Evolutionary conservation across 2,888 invertebrate genomes (phyloP), one percentile per base, ranked within the genome.

Genomic region (Balanococcus diminutus): DNA sequence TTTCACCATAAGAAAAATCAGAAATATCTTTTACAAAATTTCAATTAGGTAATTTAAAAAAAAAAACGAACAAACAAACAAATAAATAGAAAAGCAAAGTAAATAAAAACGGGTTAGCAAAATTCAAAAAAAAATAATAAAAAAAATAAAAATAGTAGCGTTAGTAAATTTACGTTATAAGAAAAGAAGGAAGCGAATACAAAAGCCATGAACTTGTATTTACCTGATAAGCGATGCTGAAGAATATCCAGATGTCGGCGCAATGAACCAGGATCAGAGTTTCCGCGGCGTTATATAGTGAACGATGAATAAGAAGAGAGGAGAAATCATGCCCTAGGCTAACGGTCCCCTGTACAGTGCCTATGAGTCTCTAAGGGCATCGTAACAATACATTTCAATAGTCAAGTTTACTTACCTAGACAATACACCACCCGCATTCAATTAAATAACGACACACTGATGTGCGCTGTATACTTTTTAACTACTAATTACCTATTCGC

Each of bases 261-360:
- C 82, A 82, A 82, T 82, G 82, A 82, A 82, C 82, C 82, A 51
- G 46, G 82, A 51, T 82, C 82, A 82, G 31, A 19, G 82, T 56
- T 56, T 51, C 82, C 46, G 46, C 32, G 32, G 31, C 51, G 19
- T 82, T 82, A 56, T 82, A 82, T 82, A 82, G 51, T 31, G 11
- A 56, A 4, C 19, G 56, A 56, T 82, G 82, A 82, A 82, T 56
- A 82, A 82, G 82, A 82, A 82, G 82, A 82, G 82, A 82, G 82
- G 82, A 82, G 82, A 82, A 82, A 82, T 82, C 82, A 82, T 82
- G 82, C 82, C 82, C 82, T 51, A 82, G 56, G 82, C 82, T 51
- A 82, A 82, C 82, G 51, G 82, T 51, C 82, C 82, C 82, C 82
- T 82, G 82, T 82, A 82, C 19, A 82, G 82, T 82, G 25, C 81